These are phyloP conservation scores for Augochlora pura DNA, from an alignment of 1,140 invertebrate species.

Conservation along the genomic window DNA sequence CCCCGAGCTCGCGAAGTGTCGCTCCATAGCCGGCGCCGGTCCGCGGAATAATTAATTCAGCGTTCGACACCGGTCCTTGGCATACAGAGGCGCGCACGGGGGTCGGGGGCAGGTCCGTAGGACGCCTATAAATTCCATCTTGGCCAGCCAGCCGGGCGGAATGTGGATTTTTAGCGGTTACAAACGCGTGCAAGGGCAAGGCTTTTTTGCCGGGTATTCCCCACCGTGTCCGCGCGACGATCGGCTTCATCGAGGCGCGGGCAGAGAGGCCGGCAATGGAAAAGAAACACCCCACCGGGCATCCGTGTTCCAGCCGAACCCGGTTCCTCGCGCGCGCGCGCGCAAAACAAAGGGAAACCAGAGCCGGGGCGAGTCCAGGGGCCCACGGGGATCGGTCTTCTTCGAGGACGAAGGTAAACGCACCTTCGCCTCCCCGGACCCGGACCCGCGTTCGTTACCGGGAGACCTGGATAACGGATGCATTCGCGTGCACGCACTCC, in stretches of 20 bases:
- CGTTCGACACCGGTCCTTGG: conserved; percentile 60
- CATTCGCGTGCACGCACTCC: neutral
- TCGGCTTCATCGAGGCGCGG: too few relatives aligned
- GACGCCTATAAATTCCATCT: conserved; percentile 65
- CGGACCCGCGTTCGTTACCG: too few relatives aligned
- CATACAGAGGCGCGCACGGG: conserved; percentile 60
- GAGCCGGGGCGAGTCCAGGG: conserved; percentile 1
- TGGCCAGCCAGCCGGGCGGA: conserved; percentile 48
- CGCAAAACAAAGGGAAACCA: conserved; percentile 64
- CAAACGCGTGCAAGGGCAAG: conserved; percentile 73
- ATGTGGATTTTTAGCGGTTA: conserved; percentile 67
- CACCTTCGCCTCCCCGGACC: conserved; percentile 5
- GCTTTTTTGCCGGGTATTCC: conserved; percentile 64
- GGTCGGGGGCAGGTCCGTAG: conserved; percentile 31
- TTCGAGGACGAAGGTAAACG: conserved; percentile 66
- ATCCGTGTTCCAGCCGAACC: conserved; percentile 20
- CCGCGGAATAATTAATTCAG: conserved; percentile 67
- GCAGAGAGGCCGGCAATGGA: too few relatives aligned
- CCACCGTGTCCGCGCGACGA: conserved; percentile 1
- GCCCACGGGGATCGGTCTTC: conserved; percentile 53
- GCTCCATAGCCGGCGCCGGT: neutral
- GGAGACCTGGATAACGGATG: conserved; percentile 42
- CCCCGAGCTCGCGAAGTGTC: conserved; percentile 5
- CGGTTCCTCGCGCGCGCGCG: conserved; percentile 28
- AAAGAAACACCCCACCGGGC: conserved; percentile 13